These are phyloP conservation scores for Ylistrum balloti DNA, from an alignment of 1,140 invertebrate species.

Conservation along the genomic window DNA sequence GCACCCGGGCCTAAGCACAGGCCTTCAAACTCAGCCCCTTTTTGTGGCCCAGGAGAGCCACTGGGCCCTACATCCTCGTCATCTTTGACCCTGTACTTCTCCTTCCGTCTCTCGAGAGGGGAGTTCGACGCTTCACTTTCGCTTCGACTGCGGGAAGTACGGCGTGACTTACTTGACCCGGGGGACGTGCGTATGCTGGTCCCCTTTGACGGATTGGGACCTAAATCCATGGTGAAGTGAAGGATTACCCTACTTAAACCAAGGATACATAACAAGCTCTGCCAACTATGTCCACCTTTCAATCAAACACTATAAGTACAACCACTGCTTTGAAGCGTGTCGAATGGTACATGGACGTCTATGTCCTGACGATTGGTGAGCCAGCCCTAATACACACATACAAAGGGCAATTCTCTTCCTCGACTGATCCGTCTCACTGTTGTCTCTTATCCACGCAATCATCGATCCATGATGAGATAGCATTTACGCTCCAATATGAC, in stretches of 20 bases:
- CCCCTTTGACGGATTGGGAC: background rate
- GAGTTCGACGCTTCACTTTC: conserved; percentile 15
- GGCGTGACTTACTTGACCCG: background rate
- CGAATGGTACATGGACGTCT: background rate
- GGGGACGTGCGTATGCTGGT: background rate
- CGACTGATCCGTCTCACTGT: background rate
- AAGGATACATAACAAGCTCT: conserved; percentile 11
- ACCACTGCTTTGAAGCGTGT: conserved; percentile 11
- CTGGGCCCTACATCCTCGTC: background rate
- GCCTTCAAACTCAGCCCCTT: background rate
- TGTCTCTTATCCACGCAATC: background rate
- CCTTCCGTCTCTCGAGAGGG: conserved; percentile 1
- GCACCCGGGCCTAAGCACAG: background rate
- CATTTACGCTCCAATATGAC: background rate
- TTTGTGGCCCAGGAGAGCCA: background rate
- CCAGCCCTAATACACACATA: background rate
- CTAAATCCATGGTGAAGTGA: conserved; percentile 15
- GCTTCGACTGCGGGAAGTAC: background rate
- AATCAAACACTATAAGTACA: background rate
- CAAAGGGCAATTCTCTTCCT: background rate
- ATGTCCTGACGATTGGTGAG: background rate
- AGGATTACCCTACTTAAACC: background rate
- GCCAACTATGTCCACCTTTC: conserved; percentile 12
- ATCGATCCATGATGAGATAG: conserved; percentile 15
- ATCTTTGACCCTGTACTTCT: background rate